These are phyloP conservation scores for Pampus argenteus DNA, from an alignment of 2,797 vertebrate genomes.

Conservation along the genomic window DNA sequence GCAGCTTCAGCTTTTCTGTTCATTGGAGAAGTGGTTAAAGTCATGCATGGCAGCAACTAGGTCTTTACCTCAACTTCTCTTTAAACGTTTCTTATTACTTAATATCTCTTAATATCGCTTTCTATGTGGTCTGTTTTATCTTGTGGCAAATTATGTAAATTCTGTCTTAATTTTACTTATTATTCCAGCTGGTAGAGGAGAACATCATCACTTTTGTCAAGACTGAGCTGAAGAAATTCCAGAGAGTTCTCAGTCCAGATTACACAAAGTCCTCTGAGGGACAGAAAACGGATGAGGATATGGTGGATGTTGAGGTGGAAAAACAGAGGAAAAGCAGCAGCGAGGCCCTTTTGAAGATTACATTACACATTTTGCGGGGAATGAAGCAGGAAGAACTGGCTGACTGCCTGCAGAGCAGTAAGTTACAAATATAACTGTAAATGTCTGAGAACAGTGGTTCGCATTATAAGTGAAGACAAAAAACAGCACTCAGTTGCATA, in stretches of 20 bases:
- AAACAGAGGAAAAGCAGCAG: slow-evolving; percentile 22
- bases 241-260: slow-evolving; percentile 22
- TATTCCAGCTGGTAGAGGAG: slow-evolving; percentile 30
- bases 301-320: background rate
- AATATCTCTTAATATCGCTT: too few species aligned
- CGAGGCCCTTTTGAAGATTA: slow-evolving; percentile 36
- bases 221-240: slow-evolving; percentile 31
- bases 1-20: too few species aligned
- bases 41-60: too few species aligned
- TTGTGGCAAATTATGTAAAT: too few species aligned
- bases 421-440: background rate
- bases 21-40: too few species aligned
- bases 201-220: slow-evolving; percentile 36
- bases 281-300: background rate
- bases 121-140: too few species aligned
- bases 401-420: slow-evolving; percentile 23
- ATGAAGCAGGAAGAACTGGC: slow-evolving; percentile 33
- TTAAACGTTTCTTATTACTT: too few species aligned
- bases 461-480: too few species aligned
- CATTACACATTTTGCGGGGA: slow-evolving; percentile 31
- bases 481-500: too few species aligned
- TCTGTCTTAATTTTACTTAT: too few species aligned
- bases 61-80: too few species aligned
- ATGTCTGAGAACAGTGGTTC: too few species aligned
- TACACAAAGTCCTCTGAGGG: slow-evolving; percentile 3